Conservation (phyloP, 1,140 invertebrate genomes). For the Ephestia elutella region DNA sequence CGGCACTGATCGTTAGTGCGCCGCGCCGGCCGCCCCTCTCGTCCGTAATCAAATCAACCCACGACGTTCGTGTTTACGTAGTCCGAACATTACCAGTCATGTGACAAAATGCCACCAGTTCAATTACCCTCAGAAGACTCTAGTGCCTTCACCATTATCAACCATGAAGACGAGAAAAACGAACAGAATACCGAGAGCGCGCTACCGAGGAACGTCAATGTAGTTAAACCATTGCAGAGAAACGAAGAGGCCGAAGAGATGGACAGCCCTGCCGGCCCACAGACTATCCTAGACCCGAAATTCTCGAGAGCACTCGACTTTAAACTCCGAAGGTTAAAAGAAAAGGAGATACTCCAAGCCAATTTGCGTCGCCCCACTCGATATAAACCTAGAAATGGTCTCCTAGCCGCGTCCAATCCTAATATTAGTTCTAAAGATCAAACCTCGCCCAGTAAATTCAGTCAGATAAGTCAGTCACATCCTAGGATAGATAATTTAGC, state of each 20-base stretch:
- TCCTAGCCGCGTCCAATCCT: slow-evolving; percentile 41
- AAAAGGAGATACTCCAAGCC: slow-evolving; percentile 70
- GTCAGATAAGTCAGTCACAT: slow-evolving; percentile 47
- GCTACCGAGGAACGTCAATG: slow-evolving; percentile 38
- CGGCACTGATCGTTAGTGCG: slow-evolving; percentile 16
- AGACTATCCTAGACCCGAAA: slow-evolving; percentile 65
- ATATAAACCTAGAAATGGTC: slow-evolving; percentile 29
- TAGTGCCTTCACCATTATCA: slow-evolving; percentile 71
- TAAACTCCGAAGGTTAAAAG: slow-evolving; percentile 77
- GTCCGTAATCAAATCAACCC: slow-evolving; percentile 2
- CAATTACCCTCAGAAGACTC: slow-evolving; percentile 50
- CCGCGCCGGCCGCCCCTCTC: slow-evolving; percentile 19
- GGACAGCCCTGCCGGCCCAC: slow-evolving; percentile 33
- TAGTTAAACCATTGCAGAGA: slow-evolving; percentile 54
- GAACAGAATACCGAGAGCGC: slow-evolving; percentile 9
- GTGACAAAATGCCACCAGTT: slow-evolving; percentile 46
- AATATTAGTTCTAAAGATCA: slow-evolving; percentile 37
- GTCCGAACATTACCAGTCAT: not conserved
- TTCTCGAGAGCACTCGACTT: slow-evolving; percentile 79
- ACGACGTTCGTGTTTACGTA: too few relatives aligned
- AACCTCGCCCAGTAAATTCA: slow-evolving; percentile 26
- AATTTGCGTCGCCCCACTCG: slow-evolving; percentile 51
- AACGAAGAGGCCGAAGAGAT: slow-evolving; percentile 18
- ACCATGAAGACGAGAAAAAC: slow-evolving; percentile 41
- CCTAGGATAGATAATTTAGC: slow-evolving; percentile 41